Evolutionary conservation across 2,113 vertebrate genomes (phyloP).

Genomic region (Rhadina sibilatrix): DNA sequence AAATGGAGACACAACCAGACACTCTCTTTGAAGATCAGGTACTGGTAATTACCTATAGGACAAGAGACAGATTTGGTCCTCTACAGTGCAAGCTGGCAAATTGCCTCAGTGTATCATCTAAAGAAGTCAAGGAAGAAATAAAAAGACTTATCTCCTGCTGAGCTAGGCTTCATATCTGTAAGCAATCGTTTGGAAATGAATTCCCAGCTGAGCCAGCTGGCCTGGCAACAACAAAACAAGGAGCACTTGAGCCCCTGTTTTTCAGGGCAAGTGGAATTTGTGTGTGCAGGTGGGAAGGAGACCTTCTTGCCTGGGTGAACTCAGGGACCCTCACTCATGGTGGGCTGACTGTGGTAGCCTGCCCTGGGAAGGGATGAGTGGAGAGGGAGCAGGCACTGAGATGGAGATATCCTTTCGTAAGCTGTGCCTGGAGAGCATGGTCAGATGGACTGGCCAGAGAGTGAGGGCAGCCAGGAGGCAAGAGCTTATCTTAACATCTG

Average conservation of each 20-base stretch:
- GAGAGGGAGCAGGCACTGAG: not conserved
- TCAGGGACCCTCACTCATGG: not conserved
- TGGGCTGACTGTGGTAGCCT: not conserved
- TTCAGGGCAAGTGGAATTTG: not conserved
- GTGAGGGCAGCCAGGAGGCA: not conserved
- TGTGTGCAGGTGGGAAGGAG: not conserved
- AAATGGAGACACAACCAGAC: conserved; percentile 83
- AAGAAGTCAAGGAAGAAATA: conserved; percentile 62
- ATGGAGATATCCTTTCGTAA: not conserved
- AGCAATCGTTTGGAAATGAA: conserved; percentile 30
- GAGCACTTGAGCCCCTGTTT: not conserved
- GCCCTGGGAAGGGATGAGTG: not conserved
- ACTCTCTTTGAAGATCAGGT: conserved; percentile 83
- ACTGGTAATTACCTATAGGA: conserved; percentile 64
- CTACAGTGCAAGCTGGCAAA: conserved; percentile 37
- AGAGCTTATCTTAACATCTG: fast-evolving
- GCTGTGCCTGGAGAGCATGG: not conserved
- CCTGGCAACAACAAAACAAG: fast-evolving
- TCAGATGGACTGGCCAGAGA: not conserved
- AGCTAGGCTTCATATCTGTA: conserved; percentile 51
- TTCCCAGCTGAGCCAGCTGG: not conserved
- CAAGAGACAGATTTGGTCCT: conserved; percentile 47
- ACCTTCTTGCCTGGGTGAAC: not conserved
- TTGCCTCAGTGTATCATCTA: conserved; percentile 41
- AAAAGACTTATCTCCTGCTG: conserved; percentile 50